Conservation (phyloP, 1,140 invertebrate genomes). For the Sinella curviseta region DNA sequence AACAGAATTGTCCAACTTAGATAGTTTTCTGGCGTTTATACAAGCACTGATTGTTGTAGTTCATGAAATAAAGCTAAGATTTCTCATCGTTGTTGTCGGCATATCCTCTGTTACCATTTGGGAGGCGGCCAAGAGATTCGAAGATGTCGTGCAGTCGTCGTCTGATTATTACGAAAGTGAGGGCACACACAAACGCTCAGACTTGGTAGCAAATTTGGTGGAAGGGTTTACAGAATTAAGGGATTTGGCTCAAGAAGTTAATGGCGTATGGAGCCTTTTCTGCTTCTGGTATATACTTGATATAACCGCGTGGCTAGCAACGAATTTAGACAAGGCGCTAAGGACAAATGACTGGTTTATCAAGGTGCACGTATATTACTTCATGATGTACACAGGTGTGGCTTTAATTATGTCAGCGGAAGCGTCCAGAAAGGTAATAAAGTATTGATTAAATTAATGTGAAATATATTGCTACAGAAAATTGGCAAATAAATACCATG, state of each 20-base stretch:
- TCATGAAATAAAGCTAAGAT: not conserved
- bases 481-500: not conserved
- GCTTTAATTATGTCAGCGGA: not conserved
- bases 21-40: not conserved
- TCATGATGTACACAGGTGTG: not conserved
- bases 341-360: not conserved
- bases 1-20: not conserved
- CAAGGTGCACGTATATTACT: not conserved
- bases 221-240: not conserved
- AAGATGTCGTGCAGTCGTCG: not conserved
- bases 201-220: not conserved
- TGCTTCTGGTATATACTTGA: not conserved
- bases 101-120: not conserved
- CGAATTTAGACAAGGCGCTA: not conserved
- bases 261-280: not conserved
- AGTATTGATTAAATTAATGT: not conserved
- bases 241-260: not conserved
- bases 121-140: not conserved
- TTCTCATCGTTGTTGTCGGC: not conserved
- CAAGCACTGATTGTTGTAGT: not conserved
- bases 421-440: not conserved
- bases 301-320: not conserved
- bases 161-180: not conserved
- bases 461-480: too few relatives aligned
- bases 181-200: too few relatives aligned